phyloP scores from a whole-genome alignment of 2,797 vertebrate genomes.

The Epinephelus coioides region DNA sequence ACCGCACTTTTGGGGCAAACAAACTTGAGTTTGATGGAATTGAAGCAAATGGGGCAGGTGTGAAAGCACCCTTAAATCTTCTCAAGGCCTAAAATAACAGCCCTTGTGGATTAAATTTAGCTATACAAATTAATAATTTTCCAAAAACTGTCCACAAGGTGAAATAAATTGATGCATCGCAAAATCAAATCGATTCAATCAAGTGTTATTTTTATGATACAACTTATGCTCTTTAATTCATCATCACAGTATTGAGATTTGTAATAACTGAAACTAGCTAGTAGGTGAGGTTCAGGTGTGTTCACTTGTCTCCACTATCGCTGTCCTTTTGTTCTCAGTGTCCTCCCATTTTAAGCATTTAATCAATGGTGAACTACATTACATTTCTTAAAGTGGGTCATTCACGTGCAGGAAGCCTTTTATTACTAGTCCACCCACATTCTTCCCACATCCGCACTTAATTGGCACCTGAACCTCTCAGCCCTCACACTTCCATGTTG shows the following conservation, averaged over 20 bases:
- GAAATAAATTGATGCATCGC: neutral
- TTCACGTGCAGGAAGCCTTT: slow-evolving; percentile 8
- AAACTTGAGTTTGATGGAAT: no score
- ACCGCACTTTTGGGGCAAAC: no score
- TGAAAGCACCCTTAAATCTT: neutral
- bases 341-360: neutral
- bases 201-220: neutral
- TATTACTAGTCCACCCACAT: slow-evolving; percentile 25
- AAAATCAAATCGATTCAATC: neutral
- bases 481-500: slow-evolving; percentile 37
- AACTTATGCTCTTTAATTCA: neutral
- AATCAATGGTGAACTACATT: neutral
- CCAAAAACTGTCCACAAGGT: no score
- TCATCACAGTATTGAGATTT: neutral
- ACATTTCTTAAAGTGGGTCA: slow-evolving; percentile 25
- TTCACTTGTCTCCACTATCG: neutral
- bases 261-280: neutral
- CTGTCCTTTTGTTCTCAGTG: neutral
- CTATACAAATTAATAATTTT: neutral
- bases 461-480: slow-evolving; percentile 43
- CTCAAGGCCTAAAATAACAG: neutral
- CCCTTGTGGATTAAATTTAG: neutral
- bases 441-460: slow-evolving; percentile 23
- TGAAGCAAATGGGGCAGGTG: no score
- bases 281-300: neutral